phyloP scores from a whole-genome alignment of 2,797 vertebrate species.

The Labeo calbasu region DNA sequence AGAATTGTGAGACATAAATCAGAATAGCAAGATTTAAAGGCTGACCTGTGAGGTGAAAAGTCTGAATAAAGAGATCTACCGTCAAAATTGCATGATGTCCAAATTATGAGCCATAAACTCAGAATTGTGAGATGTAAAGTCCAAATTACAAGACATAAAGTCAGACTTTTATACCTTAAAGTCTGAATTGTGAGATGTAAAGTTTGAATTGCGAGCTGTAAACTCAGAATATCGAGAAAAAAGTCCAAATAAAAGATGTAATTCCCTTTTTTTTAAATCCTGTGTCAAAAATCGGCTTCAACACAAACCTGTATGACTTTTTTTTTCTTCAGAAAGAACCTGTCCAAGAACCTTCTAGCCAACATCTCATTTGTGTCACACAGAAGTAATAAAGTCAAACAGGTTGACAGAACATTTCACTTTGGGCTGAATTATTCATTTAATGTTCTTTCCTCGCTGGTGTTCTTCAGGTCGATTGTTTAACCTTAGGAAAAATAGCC shows the following conservation, averaged over 20 bases:
- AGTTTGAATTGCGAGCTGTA: too few species aligned
- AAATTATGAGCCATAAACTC: too few species aligned
- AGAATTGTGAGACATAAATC: too few species aligned
- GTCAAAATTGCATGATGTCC: too few species aligned
- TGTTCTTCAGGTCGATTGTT: neutral
- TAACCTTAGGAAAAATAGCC: neutral
- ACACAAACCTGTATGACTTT: neutral
- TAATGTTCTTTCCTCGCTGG: neutral
- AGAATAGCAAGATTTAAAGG: too few species aligned
- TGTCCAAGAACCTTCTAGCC: neutral
- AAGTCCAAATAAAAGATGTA: too few species aligned
- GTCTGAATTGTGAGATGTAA: too few species aligned
- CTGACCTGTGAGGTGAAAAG: too few species aligned
- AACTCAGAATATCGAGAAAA: rapidly evolving
- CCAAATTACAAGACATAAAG: neutral
- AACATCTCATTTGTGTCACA: neutral
- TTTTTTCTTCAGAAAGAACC: neutral
- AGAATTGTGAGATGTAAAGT: too few species aligned
- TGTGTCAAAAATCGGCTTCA: neutral
- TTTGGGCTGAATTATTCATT: neutral
- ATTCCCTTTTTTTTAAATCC: neutral
- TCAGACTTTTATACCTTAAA: neutral
- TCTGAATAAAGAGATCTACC: too few species aligned
- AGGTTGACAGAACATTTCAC: neutral
- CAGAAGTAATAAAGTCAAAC: neutral